phyloP scores from a whole-genome alignment of 2,888 invertebrate genomes.

The Crioceris asparagi region DNA sequence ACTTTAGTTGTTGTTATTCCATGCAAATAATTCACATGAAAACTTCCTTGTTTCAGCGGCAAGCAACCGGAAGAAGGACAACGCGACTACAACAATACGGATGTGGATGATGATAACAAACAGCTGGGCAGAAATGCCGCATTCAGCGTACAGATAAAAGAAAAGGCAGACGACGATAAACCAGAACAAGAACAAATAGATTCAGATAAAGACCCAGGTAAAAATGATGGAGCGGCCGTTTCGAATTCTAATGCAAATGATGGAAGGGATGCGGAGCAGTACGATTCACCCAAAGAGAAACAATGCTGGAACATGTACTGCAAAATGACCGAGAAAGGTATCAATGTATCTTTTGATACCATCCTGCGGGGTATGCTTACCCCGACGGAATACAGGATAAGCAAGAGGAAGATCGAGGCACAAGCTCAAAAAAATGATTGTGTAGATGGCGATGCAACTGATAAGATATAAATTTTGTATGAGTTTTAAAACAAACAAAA shows the following conservation, averaged over 20 bases:
- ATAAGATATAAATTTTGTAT: no score
- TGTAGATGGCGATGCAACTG: no score
- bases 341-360: constrained; percentile 57
- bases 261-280: no score
- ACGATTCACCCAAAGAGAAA: constrained; percentile 31
- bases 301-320: constrained; percentile 59
- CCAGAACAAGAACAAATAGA: background rate
- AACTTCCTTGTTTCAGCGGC: no score
- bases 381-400: constrained; percentile 57
- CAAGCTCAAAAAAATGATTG: no score
- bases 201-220: constrained; percentile 3
- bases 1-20: no score
- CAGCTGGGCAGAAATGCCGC: background rate
- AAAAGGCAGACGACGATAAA: background rate
- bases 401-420: constrained; percentile 32
- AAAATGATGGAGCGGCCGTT: no score
- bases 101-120: background rate
- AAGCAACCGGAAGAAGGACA: no score
- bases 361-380: constrained; percentile 60
- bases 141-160: constrained; percentile 1
- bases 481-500: no score
- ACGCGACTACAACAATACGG: background rate
- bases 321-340: constrained; percentile 57
- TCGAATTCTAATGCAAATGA: no score
- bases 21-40: no score